Percentiles rank a stretch among this genome's conserved stretches.
phyloP scores from a whole-genome alignment of 1,140 invertebrate species.

The Tribolium castaneum region DNA sequence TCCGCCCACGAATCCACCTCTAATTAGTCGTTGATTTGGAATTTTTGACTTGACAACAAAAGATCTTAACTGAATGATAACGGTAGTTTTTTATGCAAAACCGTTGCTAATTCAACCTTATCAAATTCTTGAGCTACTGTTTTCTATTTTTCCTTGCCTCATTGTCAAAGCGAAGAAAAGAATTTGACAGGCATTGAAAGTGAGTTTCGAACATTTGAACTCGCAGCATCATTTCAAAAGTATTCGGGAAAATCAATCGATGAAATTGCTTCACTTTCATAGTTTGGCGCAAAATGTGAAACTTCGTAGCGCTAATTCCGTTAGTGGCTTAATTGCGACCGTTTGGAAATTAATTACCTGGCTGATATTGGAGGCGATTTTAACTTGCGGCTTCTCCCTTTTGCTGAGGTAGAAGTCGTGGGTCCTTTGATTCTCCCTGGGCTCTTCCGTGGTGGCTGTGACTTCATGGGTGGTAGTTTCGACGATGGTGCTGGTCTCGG shows the following conservation, averaged over 20 bases:
- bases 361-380: conserved; percentile 67
- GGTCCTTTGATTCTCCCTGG: conserved; percentile 64
- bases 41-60: neutral
- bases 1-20: neutral
- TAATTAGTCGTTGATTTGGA: neutral
- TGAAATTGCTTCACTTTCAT: neutral
- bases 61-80: neutral
- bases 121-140: conserved; percentile 8
- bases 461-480: conserved; percentile 59
- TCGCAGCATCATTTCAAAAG: neutral
- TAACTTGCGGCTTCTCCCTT: conserved; percentile 67
- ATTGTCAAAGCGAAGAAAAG: neutral
- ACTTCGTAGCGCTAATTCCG: neutral
- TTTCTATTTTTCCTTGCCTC: neutral
- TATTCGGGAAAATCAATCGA: neutral
- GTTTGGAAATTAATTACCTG: conserved; percentile 62
- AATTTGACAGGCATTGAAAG: conserved; percentile 23
- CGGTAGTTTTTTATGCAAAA: conserved; percentile 11
- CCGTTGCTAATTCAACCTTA: conserved; percentile 31
- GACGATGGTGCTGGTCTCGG: conserved; percentile 46
- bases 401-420: conserved; percentile 61
- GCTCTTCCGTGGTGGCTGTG: conserved; percentile 65
- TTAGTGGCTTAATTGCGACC: neutral
- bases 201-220: neutral
- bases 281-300: neutral